A percentile compares a stretch with the other conserved stretches of the same genome.
Evolutionary conservation across 2,888 invertebrate genomes (phyloP).

Genomic region (Leptopilina syphax): DNA sequence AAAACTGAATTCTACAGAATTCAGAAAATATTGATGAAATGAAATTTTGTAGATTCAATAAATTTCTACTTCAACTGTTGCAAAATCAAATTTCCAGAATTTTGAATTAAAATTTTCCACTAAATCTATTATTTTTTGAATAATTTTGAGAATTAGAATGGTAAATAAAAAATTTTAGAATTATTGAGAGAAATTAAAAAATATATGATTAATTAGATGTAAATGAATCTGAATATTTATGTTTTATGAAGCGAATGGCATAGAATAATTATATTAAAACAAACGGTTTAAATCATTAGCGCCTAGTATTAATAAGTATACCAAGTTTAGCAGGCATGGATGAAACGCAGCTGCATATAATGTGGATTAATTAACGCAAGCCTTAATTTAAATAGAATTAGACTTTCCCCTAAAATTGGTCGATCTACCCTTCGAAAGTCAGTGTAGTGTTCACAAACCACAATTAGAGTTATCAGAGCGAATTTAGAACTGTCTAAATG

Average conservation of each 20-base stretch:
- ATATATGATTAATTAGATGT: not conserved
- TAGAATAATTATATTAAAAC: not conserved
- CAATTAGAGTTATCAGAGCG: slow-evolving; percentile 26
- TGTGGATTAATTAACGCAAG: slow-evolving; percentile 59
- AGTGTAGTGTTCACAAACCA: slow-evolving; percentile 20
- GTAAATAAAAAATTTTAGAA: too few relatives aligned
- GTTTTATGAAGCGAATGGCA: not conserved
- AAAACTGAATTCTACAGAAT: too few relatives aligned
- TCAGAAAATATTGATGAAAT: too few relatives aligned
- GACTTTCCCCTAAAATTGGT: slow-evolving; percentile 48
- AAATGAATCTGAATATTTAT: not conserved
- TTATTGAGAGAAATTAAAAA: too few relatives aligned
- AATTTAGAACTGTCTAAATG: not conserved
- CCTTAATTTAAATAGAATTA: slow-evolving; percentile 59
- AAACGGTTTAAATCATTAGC: slow-evolving; percentile 51
- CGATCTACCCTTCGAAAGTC: slow-evolving; percentile 50
- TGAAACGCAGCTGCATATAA: slow-evolving; percentile 59
- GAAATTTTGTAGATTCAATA: too few relatives aligned
- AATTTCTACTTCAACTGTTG: too few relatives aligned
- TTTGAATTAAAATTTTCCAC: too few relatives aligned
- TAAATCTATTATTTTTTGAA: too few relatives aligned
- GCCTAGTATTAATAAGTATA: slow-evolving; percentile 57
- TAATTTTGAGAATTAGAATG: too few relatives aligned
- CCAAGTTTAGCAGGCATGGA: slow-evolving; percentile 55
- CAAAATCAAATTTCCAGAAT: too few relatives aligned